A percentile compares a stretch with the other conserved stretches of the same genome.
phyloP scores from a whole-genome alignment of 2,113 vertebrate species.

The Sardina pilchardus region DNA sequence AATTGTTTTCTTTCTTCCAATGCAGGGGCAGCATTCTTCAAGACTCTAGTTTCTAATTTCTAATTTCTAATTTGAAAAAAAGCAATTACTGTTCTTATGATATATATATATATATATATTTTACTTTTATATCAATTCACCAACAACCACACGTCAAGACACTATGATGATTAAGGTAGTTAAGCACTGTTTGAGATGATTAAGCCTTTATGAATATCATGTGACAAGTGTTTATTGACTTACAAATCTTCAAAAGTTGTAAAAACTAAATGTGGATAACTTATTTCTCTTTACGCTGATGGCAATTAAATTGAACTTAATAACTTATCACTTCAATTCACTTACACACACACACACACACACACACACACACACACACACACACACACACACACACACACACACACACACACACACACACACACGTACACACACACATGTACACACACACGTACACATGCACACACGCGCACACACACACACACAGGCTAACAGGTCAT shows the following conservation, averaged over 20 bases:
- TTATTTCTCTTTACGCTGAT: not conserved
- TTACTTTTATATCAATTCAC: not conserved
- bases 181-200: not conserved
- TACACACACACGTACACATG: not conserved
- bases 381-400: not conserved
- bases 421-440: not conserved
- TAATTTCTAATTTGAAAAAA: not conserved
- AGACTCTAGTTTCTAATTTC: not conserved
- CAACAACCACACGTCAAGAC: not conserved
- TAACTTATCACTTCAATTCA: not conserved
- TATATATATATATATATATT: not conserved
- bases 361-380: not conserved
- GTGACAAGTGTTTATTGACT: not conserved
- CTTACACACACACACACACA: constrained; percentile 1
- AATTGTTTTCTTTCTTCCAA: not conserved
- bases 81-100: not conserved
- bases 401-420: constrained; percentile 16
- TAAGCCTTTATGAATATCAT: not conserved
- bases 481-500: constrained; percentile 44
- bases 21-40: not conserved
- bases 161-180: not conserved
- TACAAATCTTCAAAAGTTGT: not conserved
- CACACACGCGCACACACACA: not conserved
- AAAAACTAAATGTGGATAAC: not conserved
- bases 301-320: not conserved